Base-by-base conservation (phyloP, 2,113 vertebrate species). In the Gallinago undulata region DNA sequence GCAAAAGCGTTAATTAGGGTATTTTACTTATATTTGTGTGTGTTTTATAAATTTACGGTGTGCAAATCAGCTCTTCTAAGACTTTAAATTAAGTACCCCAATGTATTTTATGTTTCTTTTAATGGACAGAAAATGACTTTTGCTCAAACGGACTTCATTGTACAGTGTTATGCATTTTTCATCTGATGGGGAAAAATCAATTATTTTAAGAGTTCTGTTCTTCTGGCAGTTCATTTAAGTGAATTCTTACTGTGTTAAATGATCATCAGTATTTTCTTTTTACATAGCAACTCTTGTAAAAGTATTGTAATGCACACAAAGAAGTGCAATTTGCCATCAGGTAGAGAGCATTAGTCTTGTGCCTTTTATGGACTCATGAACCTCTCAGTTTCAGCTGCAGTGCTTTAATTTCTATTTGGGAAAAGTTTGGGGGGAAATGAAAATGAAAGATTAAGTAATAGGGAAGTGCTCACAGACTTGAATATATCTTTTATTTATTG, bases 81-180 rank as follows among this genome's bases (percentile, higher is more conserved):
- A 91, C 85, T 96, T 96, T 93, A 97, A 98, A 98, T 98, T 96
- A 94, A 97, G 51, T 94, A 93, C 57, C 81, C 72, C 48, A 57
- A 74, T 93, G 75, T 97, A 97, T 98, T 97, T 98, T 98, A 97
- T 93, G 89, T 94, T 98, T 97, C 96, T 93, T 97, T 98, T 98
- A 98, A 98, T 97, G 96, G 97, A 96, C 73, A 96, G 94, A 97
- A 98, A 98, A 98, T 98, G 87, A 97, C 96, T 98, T 98, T 93
- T 97, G 93, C 96, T 98, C 97, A 96, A 97, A 97, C 92, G 50
- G 94, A 83, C 96, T 98, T 97, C 94, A 95, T 96, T 97, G 97
- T 81, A 94, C 90, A 85, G 67, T 93, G 51, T 94, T 97, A 96
- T 56, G 97, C 93, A 95, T 98, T 98, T 98, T 98, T 97, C 97